Percentiles rank a stretch among this genome's conserved stretches.
These are phyloP conservation scores for Belgica antarctica DNA, from an alignment of 2,888 invertebrate genomes.

Conservation along the genomic window DNA sequence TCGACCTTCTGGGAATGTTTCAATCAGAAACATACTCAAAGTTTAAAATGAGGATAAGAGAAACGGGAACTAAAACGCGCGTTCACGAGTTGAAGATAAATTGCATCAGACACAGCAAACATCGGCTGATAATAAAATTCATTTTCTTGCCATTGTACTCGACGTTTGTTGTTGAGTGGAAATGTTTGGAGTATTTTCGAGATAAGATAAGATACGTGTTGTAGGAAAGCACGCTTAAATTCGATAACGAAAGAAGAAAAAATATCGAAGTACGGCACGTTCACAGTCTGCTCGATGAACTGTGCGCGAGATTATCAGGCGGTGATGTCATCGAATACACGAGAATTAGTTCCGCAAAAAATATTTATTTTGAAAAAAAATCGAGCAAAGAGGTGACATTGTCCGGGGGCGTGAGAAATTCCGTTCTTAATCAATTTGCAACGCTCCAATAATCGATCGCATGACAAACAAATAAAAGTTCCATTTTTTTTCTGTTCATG, in stretches of 20 bases:
- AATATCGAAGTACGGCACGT: neutral
- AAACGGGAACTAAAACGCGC: too few species aligned
- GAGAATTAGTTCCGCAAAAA: neutral
- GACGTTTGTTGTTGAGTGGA: neutral
- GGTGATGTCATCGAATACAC: neutral
- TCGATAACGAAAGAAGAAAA: neutral
- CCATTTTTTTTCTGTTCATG: too few species aligned
- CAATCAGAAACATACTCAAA: too few species aligned
- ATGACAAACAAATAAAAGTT: too few species aligned
- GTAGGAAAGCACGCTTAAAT: constrained; percentile 14
- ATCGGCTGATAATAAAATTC: neutral
- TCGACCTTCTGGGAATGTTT: too few species aligned
- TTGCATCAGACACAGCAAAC: neutral
- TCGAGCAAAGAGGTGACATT: constrained; percentile 25
- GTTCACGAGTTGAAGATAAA: neutral
- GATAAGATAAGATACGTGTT: neutral
- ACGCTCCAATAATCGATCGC: constrained; percentile 13
- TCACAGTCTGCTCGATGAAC: neutral
- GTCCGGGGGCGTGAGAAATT: constrained; percentile 31
- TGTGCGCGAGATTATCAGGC: too few species aligned
- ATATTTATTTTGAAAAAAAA: neutral
- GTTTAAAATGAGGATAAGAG: too few species aligned
- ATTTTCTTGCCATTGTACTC: neutral
- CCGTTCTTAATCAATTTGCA: neutral
- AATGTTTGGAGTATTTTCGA: neutral